Evolutionary conservation across 1,140 invertebrate species (phyloP).

Genomic region (Anagrus nilaparvatae): DNA sequence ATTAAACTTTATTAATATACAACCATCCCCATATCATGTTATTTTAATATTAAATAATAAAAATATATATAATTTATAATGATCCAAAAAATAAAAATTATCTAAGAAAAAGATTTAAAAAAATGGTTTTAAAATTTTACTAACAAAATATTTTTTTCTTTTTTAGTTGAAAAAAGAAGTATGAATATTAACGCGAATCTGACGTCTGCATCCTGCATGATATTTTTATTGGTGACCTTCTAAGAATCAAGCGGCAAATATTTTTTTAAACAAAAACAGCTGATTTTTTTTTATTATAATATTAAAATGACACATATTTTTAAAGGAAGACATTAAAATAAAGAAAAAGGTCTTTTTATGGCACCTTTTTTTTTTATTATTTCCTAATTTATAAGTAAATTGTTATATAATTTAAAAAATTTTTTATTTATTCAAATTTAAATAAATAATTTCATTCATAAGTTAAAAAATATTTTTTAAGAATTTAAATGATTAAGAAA

Average conservation of each 20-base stretch:
- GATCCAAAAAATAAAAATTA: too few relatives aligned
- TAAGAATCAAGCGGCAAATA: constrained; percentile 24
- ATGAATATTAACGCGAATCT: too few relatives aligned
- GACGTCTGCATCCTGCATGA: constrained; percentile 24
- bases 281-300: constrained; percentile 26
- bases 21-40: too few relatives aligned
- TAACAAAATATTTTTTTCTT: too few relatives aligned
- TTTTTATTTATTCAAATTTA: constrained; percentile 1
- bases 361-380: constrained; percentile 10
- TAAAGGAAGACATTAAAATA: neutral
- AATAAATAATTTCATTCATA: neutral
- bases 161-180: too few relatives aligned
- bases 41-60: too few relatives aligned
- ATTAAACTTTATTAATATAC: too few relatives aligned
- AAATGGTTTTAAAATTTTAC: too few relatives aligned
- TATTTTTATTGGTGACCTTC: constrained; percentile 32
- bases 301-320: neutral
- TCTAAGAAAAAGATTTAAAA: too few relatives aligned
- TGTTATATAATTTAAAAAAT: neutral
- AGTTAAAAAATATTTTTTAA: too few relatives aligned
- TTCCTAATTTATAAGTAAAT: constrained; percentile 10
- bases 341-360: neutral
- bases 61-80: too few relatives aligned
- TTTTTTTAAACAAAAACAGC: constrained; percentile 23
- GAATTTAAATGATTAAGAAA: too few relatives aligned